Base-by-base conservation (phyloP, 2,113 vertebrate genomes). In the Notarius lentiginosus region DNA sequence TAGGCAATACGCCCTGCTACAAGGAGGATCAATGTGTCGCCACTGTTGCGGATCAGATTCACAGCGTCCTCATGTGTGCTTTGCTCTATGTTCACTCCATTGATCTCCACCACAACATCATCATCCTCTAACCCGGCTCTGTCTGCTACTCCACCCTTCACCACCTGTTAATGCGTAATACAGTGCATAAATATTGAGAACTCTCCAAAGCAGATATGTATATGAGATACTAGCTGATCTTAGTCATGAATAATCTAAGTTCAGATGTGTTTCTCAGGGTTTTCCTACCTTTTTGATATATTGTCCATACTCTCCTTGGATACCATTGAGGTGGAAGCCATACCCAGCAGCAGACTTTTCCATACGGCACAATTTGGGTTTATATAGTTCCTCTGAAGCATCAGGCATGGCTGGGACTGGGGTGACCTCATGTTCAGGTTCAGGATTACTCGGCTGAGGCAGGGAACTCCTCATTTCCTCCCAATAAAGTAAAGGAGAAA, bases 311-410 rank as follows among this genome's bases (percentile, higher is more conserved):
- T 94, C 87, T 30, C 96, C 97, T 92, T 91, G 93, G 86, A 96
- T 94, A 61, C 96, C 94, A 15, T 97, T 98, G 72, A 99, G 92
- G 92, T 93, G 97, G 92, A 99, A 99, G 82, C 98, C 98, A 58
- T 93, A 99, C 84, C 96, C 97, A 1, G 70, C 90, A 1, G 95
- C 79, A 1, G 95, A 94, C 90, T 96, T 98, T 68, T 94, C 89
- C 92, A 99, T 93, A 41, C 87, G 95, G 90, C 97, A 98, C 84
- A 99, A 91, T 89, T 95, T 98, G n/a, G 96, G 96, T 84, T 96
- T 97, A 61, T 93, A 91, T 5, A 93, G 92, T 68, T 84, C 91
- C 5, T 90, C n/a, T 87, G 72, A 85, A 72, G 94, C 90, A 0
- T 9, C 34, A 51, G 58, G 1, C 51, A 70, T 47, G n/a, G 90